These are phyloP conservation scores for Stenodera caucasica DNA, from an alignment of 2,888 invertebrate genomes.

Conservation along the genomic window DNA sequence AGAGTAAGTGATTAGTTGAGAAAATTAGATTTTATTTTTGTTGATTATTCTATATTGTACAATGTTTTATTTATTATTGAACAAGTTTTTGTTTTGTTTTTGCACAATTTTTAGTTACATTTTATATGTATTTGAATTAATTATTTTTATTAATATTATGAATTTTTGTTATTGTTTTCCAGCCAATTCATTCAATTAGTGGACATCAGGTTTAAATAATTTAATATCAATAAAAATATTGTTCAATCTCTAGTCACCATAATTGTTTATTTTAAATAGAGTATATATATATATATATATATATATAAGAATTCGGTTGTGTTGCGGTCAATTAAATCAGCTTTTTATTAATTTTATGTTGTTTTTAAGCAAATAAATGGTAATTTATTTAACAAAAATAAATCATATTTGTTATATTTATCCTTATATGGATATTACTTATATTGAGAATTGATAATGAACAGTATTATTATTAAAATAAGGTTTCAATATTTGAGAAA, in stretches of 20 bases:
- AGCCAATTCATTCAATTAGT: slow-evolving; percentile 43
- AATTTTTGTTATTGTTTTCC: slow-evolving; percentile 31
- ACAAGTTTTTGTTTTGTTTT: slow-evolving; percentile 10
- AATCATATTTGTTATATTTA: no score
- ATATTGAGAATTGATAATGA: neutral
- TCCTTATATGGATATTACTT: neutral
- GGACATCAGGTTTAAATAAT: slow-evolving; percentile 40
- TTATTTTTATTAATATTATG: slow-evolving; percentile 19
- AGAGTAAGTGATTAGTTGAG: slow-evolving; percentile 47
- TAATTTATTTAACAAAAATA: slow-evolving; percentile 1
- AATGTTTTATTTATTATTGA: slow-evolving; percentile 15
- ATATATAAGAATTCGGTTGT: no score
- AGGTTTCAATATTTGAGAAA: neutral
- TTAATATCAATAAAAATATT: slow-evolving; percentile 15
- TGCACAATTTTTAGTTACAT: slow-evolving; percentile 4
- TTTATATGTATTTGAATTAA: slow-evolving; percentile 11
- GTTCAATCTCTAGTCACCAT: slow-evolving; percentile 13
- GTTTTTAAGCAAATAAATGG: slow-evolving; percentile 4
- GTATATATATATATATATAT: no score
- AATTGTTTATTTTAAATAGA: neutral
- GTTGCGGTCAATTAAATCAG: neutral
- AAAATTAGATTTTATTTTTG: slow-evolving; percentile 9
- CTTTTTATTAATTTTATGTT: neutral
- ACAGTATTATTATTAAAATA: neutral
- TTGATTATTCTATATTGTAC: slow-evolving; percentile 8